phyloP scores from a whole-genome alignment of 2,797 vertebrate species.

The Myioborus melanocephalus region DNA sequence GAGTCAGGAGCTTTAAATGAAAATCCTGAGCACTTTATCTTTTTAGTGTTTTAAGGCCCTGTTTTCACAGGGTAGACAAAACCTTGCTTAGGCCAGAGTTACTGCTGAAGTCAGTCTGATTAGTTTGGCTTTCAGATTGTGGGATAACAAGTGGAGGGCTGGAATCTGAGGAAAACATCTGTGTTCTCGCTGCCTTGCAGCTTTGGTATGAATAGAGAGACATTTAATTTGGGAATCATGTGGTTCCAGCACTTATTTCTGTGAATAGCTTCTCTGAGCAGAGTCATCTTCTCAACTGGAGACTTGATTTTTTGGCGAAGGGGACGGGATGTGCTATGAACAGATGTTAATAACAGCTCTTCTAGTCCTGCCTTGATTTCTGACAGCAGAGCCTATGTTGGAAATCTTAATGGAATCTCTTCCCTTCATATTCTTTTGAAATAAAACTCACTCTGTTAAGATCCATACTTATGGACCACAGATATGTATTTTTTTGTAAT shows the following conservation, averaged over 20 bases:
- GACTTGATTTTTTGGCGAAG: not conserved
- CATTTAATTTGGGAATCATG: not conserved
- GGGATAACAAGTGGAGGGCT: not conserved
- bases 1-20: not conserved
- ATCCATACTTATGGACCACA: not conserved
- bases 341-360: slow-evolving; percentile 19
- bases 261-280: slow-evolving; percentile 44
- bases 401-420: not conserved
- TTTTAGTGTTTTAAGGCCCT: not conserved
- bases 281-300: slow-evolving; percentile 5
- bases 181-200: not conserved
- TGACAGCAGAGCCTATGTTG: not conserved
- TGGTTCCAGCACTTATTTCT: not conserved
- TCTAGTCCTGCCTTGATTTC: not conserved
- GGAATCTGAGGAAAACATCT: not conserved
- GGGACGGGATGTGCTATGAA: not conserved
- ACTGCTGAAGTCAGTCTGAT: not conserved
- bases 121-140: not conserved
- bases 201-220: slow-evolving; percentile 13
- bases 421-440: not conserved
- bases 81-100: not conserved
- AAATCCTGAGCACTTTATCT: not conserved
- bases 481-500: not conserved
- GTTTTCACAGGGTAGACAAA: not conserved
- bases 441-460: not conserved